Evolutionary conservation across 1,140 invertebrate genomes (phyloP), one percentile per base, ranked within the genome.

Genomic region (Zaprionus inermis): DNA sequence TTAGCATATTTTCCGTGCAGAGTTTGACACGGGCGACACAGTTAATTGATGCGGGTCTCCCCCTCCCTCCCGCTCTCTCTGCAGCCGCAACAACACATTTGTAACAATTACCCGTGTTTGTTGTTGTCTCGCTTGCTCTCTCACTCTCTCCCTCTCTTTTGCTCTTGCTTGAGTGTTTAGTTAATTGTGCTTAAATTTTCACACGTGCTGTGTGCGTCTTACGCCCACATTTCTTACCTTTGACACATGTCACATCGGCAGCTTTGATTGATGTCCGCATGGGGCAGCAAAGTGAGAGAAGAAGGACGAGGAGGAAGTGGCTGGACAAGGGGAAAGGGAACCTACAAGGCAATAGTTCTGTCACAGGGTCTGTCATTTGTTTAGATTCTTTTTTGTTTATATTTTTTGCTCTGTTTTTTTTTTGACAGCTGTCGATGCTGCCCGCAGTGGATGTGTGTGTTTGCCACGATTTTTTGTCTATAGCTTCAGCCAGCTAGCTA

Each of bases 21-120:
- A 77, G 73, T 5, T 74, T 81, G 81, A 70, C 81, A 85, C 11
- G 51, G 28, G 3, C 5, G 72, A 70, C 72, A 58, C 71, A 83
- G 84, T 78, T 88, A 88, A 88, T 89, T 88, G 83, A 88, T 89
- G 83, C 69, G 79, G 84, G 60, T 78, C 51, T 34, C n/a, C 7
- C 38, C 9, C 7, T n/a, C 16, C 5, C 22, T 28, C 24, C 5
- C 24, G 0, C 3, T 38, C 36, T n/a, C 6, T 38, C 14, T 5
- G n/a, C 41, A 57, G 58, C 20, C 11, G 9, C 44, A 61, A 49
- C 41, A 46, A 61, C 20, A 59, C 28, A 72, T 65, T 57, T 30
- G 69, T 52, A 34, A 68, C 71, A 73, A 73, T 73, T 68, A 73
- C 56, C 64, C 16, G 46, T 22, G n/a, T 14, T 9, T 32, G 18